phyloP scores from a whole-genome alignment of 2,797 vertebrate species.

The Tapera naevia region DNA sequence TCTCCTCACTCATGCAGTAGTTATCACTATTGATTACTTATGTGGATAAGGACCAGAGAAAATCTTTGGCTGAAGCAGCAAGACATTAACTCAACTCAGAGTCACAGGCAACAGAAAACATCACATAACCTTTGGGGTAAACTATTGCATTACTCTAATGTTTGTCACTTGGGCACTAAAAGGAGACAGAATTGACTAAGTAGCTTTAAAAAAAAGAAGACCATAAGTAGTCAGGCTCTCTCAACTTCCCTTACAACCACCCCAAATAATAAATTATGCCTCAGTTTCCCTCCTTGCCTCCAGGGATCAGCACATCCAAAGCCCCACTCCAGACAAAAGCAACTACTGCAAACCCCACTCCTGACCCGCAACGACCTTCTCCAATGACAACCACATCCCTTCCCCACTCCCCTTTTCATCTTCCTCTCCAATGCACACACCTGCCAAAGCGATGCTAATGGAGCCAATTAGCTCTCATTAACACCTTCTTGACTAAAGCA shows the following conservation, averaged over 20 bases:
- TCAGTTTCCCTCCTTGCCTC: neutral
- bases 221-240: neutral
- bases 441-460: neutral
- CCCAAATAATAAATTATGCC: neutral
- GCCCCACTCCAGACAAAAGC: neutral
- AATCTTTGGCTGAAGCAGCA: neutral
- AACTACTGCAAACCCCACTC: neutral
- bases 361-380: rapidly evolving
- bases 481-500: neutral
- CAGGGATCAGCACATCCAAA: neutral
- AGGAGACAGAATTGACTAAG: neutral
- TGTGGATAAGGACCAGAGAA: neutral
- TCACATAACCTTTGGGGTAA: neutral
- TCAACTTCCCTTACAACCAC: neutral
- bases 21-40: neutral
- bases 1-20: neutral
- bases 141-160: rapidly evolving
- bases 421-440: neutral
- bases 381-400: too few species aligned
- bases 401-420: neutral
- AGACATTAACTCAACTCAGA: neutral
- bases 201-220: neutral
- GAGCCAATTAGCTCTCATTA: neutral
- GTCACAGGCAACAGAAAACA: neutral
- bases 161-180: neutral